Conservation (phyloP, 2,797 vertebrate species). For the Percopsis omiscomaycus region DNA sequence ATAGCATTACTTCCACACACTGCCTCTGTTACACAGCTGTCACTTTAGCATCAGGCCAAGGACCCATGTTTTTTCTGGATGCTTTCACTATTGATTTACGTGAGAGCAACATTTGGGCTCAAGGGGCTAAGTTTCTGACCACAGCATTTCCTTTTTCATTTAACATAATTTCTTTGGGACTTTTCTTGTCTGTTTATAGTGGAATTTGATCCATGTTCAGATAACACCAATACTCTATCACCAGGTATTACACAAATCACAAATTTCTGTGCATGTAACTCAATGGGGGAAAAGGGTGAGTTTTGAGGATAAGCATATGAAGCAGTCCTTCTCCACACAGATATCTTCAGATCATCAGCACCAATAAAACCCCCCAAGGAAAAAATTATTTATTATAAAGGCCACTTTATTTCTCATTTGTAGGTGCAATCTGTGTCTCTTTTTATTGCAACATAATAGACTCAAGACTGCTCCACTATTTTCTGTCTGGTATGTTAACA, state of each 20-base stretch:
- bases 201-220: background rate
- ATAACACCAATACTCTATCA: background rate
- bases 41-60: slow-evolving; percentile 11
- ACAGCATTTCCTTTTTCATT: background rate
- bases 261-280: background rate
- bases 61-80: slow-evolving; percentile 3
- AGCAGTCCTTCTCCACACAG: background rate
- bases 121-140: slow-evolving; percentile 1
- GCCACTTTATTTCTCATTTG: background rate
- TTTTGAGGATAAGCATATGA: background rate
- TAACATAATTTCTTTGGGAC: background rate
- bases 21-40: slow-evolving; percentile 12
- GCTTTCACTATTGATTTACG: slow-evolving; percentile 1
- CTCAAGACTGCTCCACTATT: too few species aligned
- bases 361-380: background rate
- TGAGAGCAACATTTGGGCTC: slow-evolving; percentile 1
- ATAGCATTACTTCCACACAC: slow-evolving; percentile 11
- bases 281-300: background rate
- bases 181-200: background rate
- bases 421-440: background rate
- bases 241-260: background rate
- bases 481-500: background rate
- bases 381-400: background rate
- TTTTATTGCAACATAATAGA: background rate
- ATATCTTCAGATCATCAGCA: background rate